Evolutionary conservation across 2,888 invertebrate species (phyloP), one percentile per base, ranked within the genome.

Genomic region (Autographa pulchrina): DNA sequence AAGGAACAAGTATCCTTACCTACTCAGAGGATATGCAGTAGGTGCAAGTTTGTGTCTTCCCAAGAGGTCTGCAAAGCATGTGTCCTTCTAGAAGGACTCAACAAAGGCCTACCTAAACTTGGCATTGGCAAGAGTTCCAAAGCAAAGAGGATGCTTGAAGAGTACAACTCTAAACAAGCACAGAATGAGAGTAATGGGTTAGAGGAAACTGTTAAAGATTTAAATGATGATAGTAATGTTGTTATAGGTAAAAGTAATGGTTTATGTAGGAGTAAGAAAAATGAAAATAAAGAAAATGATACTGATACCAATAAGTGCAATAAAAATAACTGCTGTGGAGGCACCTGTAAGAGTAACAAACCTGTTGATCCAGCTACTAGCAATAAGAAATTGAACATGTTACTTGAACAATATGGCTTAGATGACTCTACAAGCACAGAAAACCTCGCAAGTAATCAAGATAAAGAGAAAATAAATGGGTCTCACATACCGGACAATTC

Each of bases 51-150:
- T 92, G 97, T 98, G 0, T 98, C 98, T 0, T 99, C 99, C 76
- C 99, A 99, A 90, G 97, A 97, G 84, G 97, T 99, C 5, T 99
- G 99, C 92, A 99, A 99, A 92, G 99, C 99, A 0, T 99, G 99
- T 91, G 97, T 99, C 0, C 96, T 99, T 70, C 94, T 99, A 6
- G 99, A 99, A 95, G 99, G 99, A 0, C 96, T 99, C 2, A 99
- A 99, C 92, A 97, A 98, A 93, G 99, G 99, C 2, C 92, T 99
- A 62, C 99, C 99, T 0, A 97, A 97, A 91, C 96, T 99, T 62
- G 99, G 98, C n/a, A 98, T 99, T 43, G 98, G 98, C 3, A 99
- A 99, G 92, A 97, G 97, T 68, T 98, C 97, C n/a, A 98, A 97
- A 90, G 97, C 97, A 0, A 97, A 97, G 81, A 96, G 96, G 83